These are phyloP conservation scores for Gymnarchus niloticus DNA, from an alignment of 2,113 vertebrate genomes.

Conservation along the genomic window DNA sequence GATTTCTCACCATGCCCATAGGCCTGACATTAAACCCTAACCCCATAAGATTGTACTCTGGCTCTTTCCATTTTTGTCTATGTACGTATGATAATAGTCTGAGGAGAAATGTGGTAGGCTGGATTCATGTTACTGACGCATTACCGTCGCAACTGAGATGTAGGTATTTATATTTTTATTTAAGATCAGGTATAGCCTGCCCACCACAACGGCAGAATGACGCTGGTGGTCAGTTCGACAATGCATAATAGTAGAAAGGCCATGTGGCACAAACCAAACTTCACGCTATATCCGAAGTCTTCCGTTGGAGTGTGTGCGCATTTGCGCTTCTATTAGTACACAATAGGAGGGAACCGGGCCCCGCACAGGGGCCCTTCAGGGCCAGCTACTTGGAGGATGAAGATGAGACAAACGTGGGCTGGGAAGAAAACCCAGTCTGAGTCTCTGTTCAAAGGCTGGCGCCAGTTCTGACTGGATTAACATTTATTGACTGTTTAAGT, in stretches of 20 bases:
- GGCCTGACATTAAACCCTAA: slow-evolving; percentile 55
- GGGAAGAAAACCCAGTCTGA: slow-evolving; percentile 71
- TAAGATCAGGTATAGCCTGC: neutral
- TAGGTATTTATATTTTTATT: neutral
- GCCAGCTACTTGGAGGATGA: slow-evolving; percentile 68
- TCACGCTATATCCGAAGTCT: slow-evolving; percentile 53
- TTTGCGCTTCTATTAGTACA: slow-evolving; percentile 81
- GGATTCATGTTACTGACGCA: neutral
- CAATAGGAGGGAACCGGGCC: slow-evolving; percentile 70
- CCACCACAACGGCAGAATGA: neutral
- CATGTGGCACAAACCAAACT: slow-evolving; percentile 25
- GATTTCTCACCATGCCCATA: slow-evolving; percentile 57
- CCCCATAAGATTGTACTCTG: slow-evolving; percentile 39
- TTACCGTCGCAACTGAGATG: neutral
- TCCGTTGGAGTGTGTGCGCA: slow-evolving; percentile 70
- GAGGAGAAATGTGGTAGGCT: neutral
- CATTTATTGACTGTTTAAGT: slow-evolving; percentile 99
- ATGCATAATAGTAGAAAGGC: neutral
- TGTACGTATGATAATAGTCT: neutral
- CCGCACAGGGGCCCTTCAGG: slow-evolving; percentile 64
- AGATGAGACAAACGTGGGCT: slow-evolving; percentile 72
- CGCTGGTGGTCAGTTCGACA: neutral
- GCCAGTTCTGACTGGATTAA: slow-evolving; percentile 98
- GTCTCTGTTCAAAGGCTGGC: slow-evolving; percentile 90
- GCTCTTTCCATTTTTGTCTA: slow-evolving; percentile 44